Evolutionary conservation across 1,140 invertebrate genomes (phyloP).

Genomic region (Drosophila ogumai): DNA sequence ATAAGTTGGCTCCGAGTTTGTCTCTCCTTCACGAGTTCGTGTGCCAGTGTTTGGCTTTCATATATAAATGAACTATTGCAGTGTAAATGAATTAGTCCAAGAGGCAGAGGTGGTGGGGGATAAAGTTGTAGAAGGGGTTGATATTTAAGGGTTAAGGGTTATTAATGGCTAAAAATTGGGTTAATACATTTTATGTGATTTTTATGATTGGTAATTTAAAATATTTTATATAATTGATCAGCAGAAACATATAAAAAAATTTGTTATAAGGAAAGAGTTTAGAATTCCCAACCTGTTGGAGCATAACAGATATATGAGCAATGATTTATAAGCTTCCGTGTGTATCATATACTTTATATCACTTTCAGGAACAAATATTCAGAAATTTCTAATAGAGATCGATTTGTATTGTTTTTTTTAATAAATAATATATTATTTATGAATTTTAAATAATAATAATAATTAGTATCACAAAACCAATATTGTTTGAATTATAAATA

Average conservation of each 20-base stretch:
- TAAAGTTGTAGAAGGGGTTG: neutral
- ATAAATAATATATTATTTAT: too few relatives aligned
- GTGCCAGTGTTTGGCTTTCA: constrained; percentile 62
- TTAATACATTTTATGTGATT: neutral
- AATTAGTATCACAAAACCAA: too few relatives aligned
- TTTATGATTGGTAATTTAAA: neutral
- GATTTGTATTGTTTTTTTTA: too few relatives aligned
- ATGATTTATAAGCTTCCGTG: too few relatives aligned
- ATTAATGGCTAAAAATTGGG: too few relatives aligned
- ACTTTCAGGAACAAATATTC: neutral
- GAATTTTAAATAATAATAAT: too few relatives aligned
- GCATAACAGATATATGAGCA: too few relatives aligned
- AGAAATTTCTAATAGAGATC: too few relatives aligned
- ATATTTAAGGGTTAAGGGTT: neutral
- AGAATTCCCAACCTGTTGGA: neutral
- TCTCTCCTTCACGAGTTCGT: constrained; percentile 30
- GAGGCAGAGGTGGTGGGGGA: constrained; percentile 35
- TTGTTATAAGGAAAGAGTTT: too few relatives aligned
- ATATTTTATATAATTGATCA: neutral
- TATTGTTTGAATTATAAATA: neutral
- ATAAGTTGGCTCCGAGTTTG: constrained; percentile 68
- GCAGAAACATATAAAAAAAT: too few relatives aligned
- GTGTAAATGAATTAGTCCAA: constrained; percentile 81
- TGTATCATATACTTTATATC: neutral
- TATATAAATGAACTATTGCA: constrained; percentile 84